Base-by-base conservation (phyloP, 2,113 vertebrate genomes). In the Hepsetus odoe region DNA sequence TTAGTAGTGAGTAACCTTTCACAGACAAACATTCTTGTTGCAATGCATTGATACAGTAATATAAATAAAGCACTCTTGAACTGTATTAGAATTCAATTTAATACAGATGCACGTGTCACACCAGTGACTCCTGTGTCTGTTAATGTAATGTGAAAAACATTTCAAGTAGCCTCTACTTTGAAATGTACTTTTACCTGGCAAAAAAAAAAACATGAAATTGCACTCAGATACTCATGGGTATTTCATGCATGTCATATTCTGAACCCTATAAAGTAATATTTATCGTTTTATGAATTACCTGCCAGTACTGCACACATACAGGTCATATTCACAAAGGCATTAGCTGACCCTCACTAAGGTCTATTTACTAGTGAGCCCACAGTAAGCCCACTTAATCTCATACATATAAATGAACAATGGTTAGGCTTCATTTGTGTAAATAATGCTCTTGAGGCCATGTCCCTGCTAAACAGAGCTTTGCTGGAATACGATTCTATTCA, bases 341-440 rank as follows among this genome's bases (percentile, higher is more conserved):
- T 26, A 32, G 11, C 3, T 65, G 46, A 44, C 53, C 33, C 42
- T 69, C 20, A 33, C 18, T 10, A n/a, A 7, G 49, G 44, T 49
- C 22, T 26, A 26, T 71, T 78, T 78, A 62, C 24, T 62, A 32
- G 40, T 16, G 10, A 53, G 42, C 16, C 44, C 8, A 64, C 24
- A 64, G 44, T 49, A 64, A 18, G 32, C 12, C 32, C 59, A 55
- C 58, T 42, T 79, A 24, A 64, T 79, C 58, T 65, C 68, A 65
- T 64, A 55, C 58, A 64, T 79, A 65, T 64, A 72, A 79, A 79
- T 49, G 42, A 64, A 32, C 59, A 64, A n/a, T 28, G 49, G 66
- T n/a, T 26, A 28, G 68, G 33, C 24, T 55, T 66, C 10, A 32
- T 49, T 26, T 22, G 49, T 62, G 35, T 62, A 70, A 46, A 51